Conservation (phyloP, 2,113 vertebrate species). For the Nyctibius bracteatus region DNA sequence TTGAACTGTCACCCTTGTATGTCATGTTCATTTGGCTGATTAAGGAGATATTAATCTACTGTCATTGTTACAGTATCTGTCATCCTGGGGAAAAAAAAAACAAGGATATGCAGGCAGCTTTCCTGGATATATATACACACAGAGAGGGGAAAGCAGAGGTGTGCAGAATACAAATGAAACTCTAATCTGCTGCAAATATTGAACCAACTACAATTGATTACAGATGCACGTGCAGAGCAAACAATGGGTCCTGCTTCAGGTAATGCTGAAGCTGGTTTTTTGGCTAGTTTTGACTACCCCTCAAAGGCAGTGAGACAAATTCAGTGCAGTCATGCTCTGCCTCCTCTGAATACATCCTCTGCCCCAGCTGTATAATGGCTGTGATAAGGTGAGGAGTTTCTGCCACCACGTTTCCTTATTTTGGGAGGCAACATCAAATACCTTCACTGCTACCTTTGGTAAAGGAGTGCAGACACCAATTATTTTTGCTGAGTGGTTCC, state of each 20-base stretch:
- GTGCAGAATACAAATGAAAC: conserved; percentile 57
- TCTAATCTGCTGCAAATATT: conserved; percentile 24
- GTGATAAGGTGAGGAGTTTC: not conserved
- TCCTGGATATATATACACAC: not conserved
- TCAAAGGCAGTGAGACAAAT: not conserved
- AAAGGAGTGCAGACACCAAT: not conserved
- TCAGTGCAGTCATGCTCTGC: not conserved
- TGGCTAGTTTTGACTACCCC: not conserved
- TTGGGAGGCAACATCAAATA: not conserved
- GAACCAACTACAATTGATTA: not conserved
- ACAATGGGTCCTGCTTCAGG: not conserved
- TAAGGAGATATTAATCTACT: conserved; percentile 89
- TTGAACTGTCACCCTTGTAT: conserved; percentile 93
- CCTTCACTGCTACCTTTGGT: not conserved
- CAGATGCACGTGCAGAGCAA: not conserved
- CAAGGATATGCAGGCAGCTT: conserved; percentile 54
- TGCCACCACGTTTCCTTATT: accelerated
- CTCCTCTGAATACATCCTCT: too few species aligned
- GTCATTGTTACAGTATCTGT: conserved; percentile 79
- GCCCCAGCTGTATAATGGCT: not conserved
- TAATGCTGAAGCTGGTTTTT: not conserved
- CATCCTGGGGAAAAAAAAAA: not conserved
- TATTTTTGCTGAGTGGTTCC: not conserved
- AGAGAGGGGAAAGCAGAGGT: conserved; percentile 9
- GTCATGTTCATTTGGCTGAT: conserved; percentile 91